Conservation (phyloP, 2,888 invertebrate species). For the Julus scanicus region DNA sequence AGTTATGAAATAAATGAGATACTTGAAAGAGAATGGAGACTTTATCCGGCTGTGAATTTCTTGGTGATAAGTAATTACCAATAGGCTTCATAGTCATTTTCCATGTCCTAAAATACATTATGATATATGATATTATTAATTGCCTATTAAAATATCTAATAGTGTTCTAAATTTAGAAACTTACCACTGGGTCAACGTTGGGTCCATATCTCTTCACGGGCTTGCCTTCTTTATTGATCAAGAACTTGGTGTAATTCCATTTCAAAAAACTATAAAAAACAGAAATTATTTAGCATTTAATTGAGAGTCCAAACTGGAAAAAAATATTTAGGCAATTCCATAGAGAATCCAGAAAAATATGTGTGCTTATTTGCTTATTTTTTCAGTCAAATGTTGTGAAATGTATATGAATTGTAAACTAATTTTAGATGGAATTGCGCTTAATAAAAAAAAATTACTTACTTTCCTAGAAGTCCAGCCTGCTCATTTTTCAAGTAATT, state of each 20-base stretch:
- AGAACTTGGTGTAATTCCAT: constrained; percentile 92
- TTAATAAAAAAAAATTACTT: constrained; percentile 4
- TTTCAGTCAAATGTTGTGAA: too few relatives aligned
- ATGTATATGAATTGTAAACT: too few relatives aligned
- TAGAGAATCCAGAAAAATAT: too few relatives aligned
- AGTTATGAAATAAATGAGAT: not conserved
- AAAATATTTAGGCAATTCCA: not conserved
- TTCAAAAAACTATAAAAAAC: constrained; percentile 72
- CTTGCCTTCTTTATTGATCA: constrained; percentile 78
- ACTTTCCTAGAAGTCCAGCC: constrained; percentile 69
- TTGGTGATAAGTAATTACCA: not conserved
- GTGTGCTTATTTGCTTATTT: too few relatives aligned
- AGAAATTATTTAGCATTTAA: not conserved
- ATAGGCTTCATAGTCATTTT: not conserved
- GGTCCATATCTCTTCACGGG: constrained; percentile 77
- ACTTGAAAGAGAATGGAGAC: not conserved
- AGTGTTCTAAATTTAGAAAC: not conserved
- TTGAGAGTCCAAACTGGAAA: constrained; percentile 63
- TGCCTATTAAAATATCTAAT: not conserved
- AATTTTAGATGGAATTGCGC: too few relatives aligned
- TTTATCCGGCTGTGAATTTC: not conserved
- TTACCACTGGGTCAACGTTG: constrained; percentile 68
- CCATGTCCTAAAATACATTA: not conserved
- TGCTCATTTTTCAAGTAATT: constrained; percentile 74
- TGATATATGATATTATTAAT: not conserved